phyloP scores from a whole-genome alignment of 2,888 invertebrate genomes.

The Acheta domesticus region DNA sequence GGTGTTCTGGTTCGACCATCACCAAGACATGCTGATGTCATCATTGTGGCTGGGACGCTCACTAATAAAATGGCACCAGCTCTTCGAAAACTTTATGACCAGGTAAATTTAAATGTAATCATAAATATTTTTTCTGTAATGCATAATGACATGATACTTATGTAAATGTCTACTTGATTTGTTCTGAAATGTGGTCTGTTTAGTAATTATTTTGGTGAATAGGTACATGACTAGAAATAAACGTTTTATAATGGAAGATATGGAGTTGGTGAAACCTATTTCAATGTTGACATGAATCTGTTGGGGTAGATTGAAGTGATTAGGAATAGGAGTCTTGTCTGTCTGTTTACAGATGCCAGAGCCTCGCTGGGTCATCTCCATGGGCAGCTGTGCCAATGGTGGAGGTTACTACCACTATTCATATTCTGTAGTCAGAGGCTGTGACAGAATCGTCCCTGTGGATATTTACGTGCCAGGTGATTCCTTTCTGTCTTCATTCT shows the following conservation, averaged over 20 bases:
- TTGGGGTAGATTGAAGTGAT: no score
- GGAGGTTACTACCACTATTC: slow-evolving; percentile 99
- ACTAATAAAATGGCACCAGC: slow-evolving; percentile 99
- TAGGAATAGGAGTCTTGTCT: background rate
- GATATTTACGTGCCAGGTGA: slow-evolving; percentile 94
- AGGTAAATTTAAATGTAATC: slow-evolving; percentile 43
- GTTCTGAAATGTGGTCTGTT: no score
- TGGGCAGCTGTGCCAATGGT: slow-evolving; percentile 99
- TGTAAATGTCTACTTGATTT: no score
- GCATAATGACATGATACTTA: no score
- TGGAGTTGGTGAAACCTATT: no score
- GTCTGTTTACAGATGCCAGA: slow-evolving; percentile 75
- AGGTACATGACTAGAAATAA: no score
- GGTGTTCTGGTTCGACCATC: slow-evolving; percentile 98
- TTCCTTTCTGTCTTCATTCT: no score
- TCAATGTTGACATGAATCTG: no score
- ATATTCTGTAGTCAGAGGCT: slow-evolving; percentile 97
- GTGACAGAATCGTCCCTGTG: slow-evolving; percentile 95
- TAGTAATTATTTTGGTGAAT: no score
- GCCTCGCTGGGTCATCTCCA: slow-evolving; percentile 97
- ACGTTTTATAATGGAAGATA: no score
- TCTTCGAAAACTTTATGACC: slow-evolving; percentile 92
- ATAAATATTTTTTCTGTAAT: background rate
- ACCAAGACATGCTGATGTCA: slow-evolving; percentile 93
- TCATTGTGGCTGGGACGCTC: slow-evolving; percentile 97